A percentile compares a stretch with the other conserved stretches of the same genome.
Conservation (phyloP, 2,113 vertebrate species). For the Elgaria multicarinata region DNA sequence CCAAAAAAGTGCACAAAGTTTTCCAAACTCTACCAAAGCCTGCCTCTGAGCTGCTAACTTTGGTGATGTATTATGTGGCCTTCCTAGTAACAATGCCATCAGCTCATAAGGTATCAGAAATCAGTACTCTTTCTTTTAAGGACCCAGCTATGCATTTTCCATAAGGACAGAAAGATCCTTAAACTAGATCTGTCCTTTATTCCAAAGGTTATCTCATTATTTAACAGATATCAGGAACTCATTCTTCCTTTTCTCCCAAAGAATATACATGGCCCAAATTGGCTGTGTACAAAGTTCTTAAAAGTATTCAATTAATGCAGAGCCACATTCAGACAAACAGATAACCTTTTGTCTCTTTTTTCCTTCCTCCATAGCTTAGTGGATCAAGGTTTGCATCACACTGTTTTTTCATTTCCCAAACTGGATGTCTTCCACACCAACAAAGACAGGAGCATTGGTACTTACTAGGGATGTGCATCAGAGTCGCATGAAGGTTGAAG, state of each 20-base stretch:
- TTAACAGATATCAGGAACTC: not conserved
- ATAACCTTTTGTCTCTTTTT: no score
- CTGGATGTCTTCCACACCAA: no score
- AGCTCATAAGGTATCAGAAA: not conserved
- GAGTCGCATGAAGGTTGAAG: no score
- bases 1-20: no score
- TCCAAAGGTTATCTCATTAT: not conserved
- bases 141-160: not conserved
- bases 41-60: not conserved
- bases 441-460: no score
- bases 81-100: not conserved
- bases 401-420: no score
- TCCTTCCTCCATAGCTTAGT: no score
- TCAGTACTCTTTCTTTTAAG: not conserved
- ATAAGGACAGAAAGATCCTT: not conserved
- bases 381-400: not conserved
- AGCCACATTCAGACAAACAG: not conserved
- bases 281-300: not conserved
- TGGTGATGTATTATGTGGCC: not conserved
- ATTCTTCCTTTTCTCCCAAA: not conserved
- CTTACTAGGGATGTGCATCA: no score
- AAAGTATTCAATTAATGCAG: not conserved
- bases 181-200: not conserved
- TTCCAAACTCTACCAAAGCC: not conserved
- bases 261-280: not conserved